phyloP scores from a whole-genome alignment of 2,113 vertebrate genomes.

The Ageneiosus marmoratus region DNA sequence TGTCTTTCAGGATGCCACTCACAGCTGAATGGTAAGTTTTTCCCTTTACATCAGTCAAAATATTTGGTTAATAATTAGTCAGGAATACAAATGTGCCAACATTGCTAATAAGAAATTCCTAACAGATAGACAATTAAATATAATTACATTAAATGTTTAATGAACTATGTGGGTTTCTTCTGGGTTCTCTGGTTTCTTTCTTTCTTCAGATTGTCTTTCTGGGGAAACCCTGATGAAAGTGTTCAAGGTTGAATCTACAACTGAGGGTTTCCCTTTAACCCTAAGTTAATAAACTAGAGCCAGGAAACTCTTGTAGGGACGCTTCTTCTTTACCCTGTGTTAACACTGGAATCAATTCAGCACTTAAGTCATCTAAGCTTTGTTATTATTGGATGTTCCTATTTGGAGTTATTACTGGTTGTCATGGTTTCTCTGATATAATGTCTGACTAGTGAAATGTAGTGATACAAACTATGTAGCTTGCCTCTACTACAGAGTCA shows the following conservation, averaged over 20 bases:
- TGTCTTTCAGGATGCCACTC: conserved; percentile 33
- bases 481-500: neutral
- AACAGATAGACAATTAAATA: neutral
- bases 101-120: neutral
- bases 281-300: neutral
- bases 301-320: neutral
- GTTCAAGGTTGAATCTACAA: neutral
- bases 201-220: neutral
- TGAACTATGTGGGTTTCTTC: neutral
- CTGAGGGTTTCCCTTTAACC: neutral
- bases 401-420: neutral
- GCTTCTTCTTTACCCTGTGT: neutral
- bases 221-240: neutral
- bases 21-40: conserved; percentile 37
- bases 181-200: neutral
- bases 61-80: neutral
- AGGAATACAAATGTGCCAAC: neutral
- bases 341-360: neutral
- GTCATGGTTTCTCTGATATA: neutral
- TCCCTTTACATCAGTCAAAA: neutral
- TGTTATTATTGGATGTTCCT: neutral
- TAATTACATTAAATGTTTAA: neutral
- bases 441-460: neutral
- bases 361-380: neutral
- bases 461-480: neutral